A percentile compares a stretch with the other conserved stretches of the same genome.
These are phyloP conservation scores for Sycon ciliatum DNA, from an alignment of 37 sponge, comb jelly and placozoan genomes.

Conservation along the genomic window DNA sequence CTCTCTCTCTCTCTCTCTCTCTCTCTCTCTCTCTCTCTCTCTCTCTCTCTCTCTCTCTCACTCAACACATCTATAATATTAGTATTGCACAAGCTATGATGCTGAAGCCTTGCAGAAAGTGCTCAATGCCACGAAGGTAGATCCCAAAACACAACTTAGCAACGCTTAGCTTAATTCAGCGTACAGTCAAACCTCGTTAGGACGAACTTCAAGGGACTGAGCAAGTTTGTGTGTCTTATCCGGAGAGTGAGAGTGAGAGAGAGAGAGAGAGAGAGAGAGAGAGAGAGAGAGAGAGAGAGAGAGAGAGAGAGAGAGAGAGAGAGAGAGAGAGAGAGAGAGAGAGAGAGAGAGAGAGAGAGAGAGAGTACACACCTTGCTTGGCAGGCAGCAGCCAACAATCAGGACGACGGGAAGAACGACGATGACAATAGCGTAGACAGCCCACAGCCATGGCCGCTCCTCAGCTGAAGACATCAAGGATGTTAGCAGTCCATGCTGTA, in stretches of 20 bases:
- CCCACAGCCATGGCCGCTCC: conserved; percentile 83
- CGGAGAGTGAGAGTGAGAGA: neutral
- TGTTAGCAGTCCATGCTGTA: conserved; percentile 53
- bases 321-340: neutral
- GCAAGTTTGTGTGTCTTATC: neutral
- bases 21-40: conserved; percentile 1
- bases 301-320: neutral
- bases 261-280: neutral
- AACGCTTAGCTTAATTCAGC: neutral
- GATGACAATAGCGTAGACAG: conserved; percentile 64
- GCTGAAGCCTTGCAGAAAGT: conserved; percentile 29
- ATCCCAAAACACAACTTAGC: no score
- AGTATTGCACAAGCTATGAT: no score
- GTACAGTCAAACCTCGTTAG: neutral
- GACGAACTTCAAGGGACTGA: neutral
- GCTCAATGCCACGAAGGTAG: no score
- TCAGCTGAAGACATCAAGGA: conserved; percentile 63
- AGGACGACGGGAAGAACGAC: conserved; percentile 70
- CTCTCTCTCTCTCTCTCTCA: neutral
- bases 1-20: neutral
- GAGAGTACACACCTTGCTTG: neutral
- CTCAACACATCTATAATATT: neutral
- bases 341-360: neutral
- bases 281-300: neutral
- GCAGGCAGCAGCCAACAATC: conserved; percentile 9